Conservation (phyloP, 2,888 invertebrate genomes). For the Hyposoter didymator region DNA sequence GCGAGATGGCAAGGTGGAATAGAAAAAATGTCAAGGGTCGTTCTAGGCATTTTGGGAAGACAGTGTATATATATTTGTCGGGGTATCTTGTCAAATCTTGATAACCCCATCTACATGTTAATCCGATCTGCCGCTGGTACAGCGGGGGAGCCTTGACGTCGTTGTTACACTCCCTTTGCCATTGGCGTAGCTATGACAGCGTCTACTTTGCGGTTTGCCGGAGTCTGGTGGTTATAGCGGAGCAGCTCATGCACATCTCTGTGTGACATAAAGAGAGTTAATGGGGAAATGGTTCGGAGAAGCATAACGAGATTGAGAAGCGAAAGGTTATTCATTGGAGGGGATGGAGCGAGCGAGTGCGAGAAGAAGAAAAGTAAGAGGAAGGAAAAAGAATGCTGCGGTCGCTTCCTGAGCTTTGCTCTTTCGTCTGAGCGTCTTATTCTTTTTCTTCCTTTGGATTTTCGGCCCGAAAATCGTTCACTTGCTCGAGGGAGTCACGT, state of each 20-base stretch:
- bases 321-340: conserved; percentile 31
- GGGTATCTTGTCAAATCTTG: conserved; percentile 80
- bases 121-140: conserved; percentile 79
- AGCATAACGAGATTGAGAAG: conserved; percentile 23
- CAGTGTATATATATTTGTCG: conserved; percentile 40
- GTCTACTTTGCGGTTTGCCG: conserved; percentile 68
- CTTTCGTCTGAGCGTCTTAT: neutral
- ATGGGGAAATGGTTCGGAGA: conserved; percentile 33
- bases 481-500: conserved; percentile 49
- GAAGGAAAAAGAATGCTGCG: neutral
- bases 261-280: conserved; percentile 28
- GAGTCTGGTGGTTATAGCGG: conserved; percentile 55
- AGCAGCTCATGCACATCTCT: conserved; percentile 29
- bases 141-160: conserved; percentile 71
- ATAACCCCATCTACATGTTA: conserved; percentile 81
- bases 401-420: neutral
- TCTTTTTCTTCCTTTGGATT: conserved; percentile 8
- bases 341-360: neutral
- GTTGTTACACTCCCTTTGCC: conserved; percentile 69
- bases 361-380: neutral
- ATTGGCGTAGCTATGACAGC: conserved; percentile 69
- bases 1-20: neutral
- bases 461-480: conserved; percentile 29
- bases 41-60: conserved; percentile 17
- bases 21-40: neutral